These are phyloP conservation scores for Eristalis arbustorum DNA, from an alignment of 2,888 invertebrate species.

Conservation along the genomic window DNA sequence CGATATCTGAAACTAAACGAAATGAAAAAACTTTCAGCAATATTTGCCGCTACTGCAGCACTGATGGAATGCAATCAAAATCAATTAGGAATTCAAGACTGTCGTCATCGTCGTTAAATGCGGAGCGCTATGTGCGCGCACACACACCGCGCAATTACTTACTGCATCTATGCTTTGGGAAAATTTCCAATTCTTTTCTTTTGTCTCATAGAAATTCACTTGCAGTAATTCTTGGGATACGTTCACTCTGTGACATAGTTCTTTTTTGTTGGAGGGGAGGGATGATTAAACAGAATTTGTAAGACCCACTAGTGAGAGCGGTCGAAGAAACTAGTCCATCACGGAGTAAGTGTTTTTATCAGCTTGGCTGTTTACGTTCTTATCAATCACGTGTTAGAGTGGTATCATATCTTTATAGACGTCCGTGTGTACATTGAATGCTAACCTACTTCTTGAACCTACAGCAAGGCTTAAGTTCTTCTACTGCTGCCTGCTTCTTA, in stretches of 20 bases:
- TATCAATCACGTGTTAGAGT: neutral
- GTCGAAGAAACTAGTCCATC: neutral
- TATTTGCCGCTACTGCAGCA: neutral
- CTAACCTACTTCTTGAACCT: neutral
- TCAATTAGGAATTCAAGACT: conserved; percentile 27
- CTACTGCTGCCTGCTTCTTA: neutral
- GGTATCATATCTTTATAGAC: neutral
- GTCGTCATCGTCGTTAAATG: conserved; percentile 1
- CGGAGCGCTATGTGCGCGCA: neutral
- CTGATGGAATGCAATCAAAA: conserved; percentile 47
- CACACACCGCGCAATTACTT: neutral
- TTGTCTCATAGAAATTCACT: neutral
- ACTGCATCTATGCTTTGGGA: neutral
- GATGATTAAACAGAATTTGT: too few relatives aligned
- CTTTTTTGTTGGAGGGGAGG: too few relatives aligned
- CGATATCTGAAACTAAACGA: conserved; percentile 86
- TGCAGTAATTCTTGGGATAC: neutral
- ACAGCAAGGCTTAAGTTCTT: neutral
- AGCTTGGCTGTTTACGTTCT: neutral
- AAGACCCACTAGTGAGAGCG: neutral
- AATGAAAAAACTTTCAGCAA: conserved; percentile 29
- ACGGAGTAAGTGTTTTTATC: neutral
- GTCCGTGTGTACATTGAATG: neutral
- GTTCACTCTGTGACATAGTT: too few relatives aligned
- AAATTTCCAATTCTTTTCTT: neutral